A percentile compares a stretch with the other conserved stretches of the same genome.
phyloP scores from a whole-genome alignment of 2,888 invertebrate species.

The Calameuta filiformis region DNA sequence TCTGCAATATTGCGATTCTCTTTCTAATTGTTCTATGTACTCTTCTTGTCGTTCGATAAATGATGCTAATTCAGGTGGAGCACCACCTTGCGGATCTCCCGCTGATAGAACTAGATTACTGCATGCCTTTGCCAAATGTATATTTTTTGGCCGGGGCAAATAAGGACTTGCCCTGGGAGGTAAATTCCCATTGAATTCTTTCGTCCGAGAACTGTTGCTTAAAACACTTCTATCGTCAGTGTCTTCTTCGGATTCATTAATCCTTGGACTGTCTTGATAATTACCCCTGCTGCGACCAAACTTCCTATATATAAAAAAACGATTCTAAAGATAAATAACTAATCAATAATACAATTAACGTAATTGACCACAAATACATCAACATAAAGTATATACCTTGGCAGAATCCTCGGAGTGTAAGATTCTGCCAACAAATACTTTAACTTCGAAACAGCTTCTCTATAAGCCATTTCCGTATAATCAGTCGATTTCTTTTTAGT shows the following conservation, averaged over 20 bases:
- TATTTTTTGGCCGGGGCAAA: constrained; percentile 31
- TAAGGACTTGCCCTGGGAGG: constrained; percentile 24
- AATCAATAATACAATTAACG: background rate
- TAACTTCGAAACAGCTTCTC: constrained; percentile 84
- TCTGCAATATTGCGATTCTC: constrained; percentile 86
- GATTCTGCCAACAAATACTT: constrained; percentile 82
- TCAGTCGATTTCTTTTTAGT: constrained; percentile 75
- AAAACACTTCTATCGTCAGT: constrained; percentile 69
- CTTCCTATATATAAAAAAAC: constrained; percentile 23
- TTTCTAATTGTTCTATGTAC: constrained; percentile 87
- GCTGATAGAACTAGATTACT: constrained; percentile 37
- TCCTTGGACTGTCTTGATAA: constrained; percentile 37
- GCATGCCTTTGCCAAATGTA: constrained; percentile 32
- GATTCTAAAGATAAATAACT: background rate
- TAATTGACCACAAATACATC: background rate
- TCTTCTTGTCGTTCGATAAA: constrained; percentile 89
- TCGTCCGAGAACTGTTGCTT: constrained; percentile 59
- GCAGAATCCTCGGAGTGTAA: constrained; percentile 70
- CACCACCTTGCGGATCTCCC: constrained; percentile 40
- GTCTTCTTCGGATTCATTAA: constrained; percentile 69
- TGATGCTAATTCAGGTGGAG: constrained; percentile 76
- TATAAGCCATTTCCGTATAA: constrained; percentile 86
- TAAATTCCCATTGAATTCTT: constrained; percentile 33
- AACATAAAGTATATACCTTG: constrained; percentile 31
- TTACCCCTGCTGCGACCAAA: constrained; percentile 28